Percentiles rank a stretch among this genome's conserved stretches.
Conservation (phyloP, 2,797 vertebrate genomes). For the Euphonia xanthogaster region DNA sequence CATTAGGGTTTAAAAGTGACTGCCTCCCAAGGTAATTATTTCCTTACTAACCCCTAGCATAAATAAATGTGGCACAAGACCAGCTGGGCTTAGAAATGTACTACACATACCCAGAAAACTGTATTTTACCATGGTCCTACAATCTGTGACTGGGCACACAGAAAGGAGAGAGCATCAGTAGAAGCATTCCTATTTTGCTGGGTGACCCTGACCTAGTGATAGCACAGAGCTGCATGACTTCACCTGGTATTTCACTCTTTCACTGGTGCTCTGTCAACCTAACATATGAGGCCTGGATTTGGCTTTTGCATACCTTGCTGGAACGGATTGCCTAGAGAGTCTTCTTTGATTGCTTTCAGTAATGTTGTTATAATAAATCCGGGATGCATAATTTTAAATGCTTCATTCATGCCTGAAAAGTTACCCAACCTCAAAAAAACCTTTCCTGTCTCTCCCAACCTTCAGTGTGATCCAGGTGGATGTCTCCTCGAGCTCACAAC, state of each 20-base stretch:
- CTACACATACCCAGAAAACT: background rate
- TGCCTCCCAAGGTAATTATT: background rate
- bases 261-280: background rate
- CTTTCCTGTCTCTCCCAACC: background rate
- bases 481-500: constrained; percentile 93
- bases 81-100: background rate
- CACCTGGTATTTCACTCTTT: background rate
- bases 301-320: background rate
- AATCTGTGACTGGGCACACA: background rate
- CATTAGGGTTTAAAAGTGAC: background rate
- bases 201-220: background rate
- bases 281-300: background rate
- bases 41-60: background rate
- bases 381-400: background rate
- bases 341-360: background rate
- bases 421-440: background rate
- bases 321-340: background rate
- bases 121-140: background rate
- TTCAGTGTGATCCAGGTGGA: constrained; percentile 92
- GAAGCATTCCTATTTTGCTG: background rate
- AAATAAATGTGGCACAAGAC: background rate
- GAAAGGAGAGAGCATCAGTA: background rate
- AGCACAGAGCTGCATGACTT: background rate
- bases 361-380: background rate
- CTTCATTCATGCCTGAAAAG: background rate